Conservation (phyloP, 2,888 invertebrate species). For the Rhyacophila evoluta region DNA sequence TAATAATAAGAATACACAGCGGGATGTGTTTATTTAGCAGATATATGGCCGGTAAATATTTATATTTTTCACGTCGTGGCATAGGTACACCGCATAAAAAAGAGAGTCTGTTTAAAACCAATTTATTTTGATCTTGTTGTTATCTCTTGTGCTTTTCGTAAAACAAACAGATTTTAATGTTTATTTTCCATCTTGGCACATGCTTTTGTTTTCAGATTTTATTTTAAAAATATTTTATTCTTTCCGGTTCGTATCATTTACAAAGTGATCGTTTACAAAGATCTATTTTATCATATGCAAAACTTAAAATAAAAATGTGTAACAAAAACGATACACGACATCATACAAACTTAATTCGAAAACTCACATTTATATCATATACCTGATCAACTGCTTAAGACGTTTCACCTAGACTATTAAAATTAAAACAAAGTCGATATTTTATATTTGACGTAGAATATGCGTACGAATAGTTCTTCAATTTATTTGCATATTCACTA, state of each 20-base stretch:
- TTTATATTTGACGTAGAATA: too few species aligned
- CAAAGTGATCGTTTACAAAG: too few species aligned
- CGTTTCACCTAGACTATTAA: too few species aligned
- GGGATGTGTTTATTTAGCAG: background rate
- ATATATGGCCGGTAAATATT: background rate
- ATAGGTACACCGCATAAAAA: background rate
- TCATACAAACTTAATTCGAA: too few species aligned
- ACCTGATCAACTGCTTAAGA: too few species aligned
- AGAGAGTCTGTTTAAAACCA: background rate
- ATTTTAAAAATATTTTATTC: background rate
- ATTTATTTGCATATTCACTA: too few species aligned
- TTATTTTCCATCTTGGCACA: constrained; percentile 15
- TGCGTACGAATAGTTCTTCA: too few species aligned
- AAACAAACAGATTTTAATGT: background rate
- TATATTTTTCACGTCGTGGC: background rate
- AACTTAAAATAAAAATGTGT: too few species aligned
- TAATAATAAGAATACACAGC: background rate
- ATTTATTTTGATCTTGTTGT: constrained; percentile 5
- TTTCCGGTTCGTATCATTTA: background rate
- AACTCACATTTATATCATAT: too few species aligned
- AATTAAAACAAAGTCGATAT: too few species aligned
- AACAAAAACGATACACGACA: too few species aligned
- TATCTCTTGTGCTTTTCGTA: constrained; percentile 6
- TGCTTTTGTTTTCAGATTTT: background rate
- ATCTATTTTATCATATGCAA: too few species aligned